Conservation (phyloP, 2,113 vertebrate species). For the Amazona guildingii region DNA sequence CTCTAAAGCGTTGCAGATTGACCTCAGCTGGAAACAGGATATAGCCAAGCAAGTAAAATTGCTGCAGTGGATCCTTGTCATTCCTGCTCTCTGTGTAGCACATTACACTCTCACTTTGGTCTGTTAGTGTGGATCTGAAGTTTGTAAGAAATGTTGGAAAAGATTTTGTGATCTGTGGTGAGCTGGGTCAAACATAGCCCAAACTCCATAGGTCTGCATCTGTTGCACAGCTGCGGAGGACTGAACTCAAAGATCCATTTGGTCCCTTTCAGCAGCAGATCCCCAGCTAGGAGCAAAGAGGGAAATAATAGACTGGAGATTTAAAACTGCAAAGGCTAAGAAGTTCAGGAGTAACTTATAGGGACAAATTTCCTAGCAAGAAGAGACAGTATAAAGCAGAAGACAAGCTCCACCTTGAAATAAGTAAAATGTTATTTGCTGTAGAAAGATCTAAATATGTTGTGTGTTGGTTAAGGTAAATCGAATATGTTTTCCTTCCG, state of each 20-base stretch:
- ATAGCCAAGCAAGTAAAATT: background rate
- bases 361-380: background rate
- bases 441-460: background rate
- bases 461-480: background rate
- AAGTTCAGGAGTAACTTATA: background rate
- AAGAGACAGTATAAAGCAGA: background rate
- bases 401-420: background rate
- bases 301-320: background rate
- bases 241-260: background rate
- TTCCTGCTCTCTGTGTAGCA: background rate
- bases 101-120: background rate
- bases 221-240: background rate
- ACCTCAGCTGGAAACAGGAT: conserved; percentile 15
- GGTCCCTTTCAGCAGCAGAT: background rate
- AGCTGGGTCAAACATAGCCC: background rate
- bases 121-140: background rate
- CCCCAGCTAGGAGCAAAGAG: background rate
- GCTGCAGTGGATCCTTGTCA: background rate
- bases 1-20: background rate
- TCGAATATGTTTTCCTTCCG: background rate
- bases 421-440: background rate
- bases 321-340: background rate
- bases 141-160: background rate
- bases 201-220: background rate
- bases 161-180: background rate